Evolutionary conservation across 2,888 invertebrate species (phyloP).

Genomic region (Cantharis rustica): DNA sequence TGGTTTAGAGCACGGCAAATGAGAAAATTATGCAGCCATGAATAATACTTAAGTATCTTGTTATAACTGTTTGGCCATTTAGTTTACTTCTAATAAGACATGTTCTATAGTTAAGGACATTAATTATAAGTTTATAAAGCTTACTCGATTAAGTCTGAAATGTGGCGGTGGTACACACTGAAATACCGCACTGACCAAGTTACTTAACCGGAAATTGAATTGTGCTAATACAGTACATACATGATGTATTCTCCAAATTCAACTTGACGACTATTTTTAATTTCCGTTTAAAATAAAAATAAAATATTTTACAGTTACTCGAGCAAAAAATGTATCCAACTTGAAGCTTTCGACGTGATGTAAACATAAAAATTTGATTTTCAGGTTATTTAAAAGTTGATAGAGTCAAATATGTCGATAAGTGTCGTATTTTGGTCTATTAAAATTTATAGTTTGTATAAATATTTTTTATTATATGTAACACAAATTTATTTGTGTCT

Average conservation of each 20-base stretch:
- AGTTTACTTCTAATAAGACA: conserved; percentile 21
- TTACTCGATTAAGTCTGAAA: conserved; percentile 7
- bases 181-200: conserved; percentile 13
- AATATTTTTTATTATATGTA: neutral
- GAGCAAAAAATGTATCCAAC: neutral
- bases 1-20: conserved; percentile 17
- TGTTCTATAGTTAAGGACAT: conserved; percentile 25
- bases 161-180: neutral
- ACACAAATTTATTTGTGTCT: no score
- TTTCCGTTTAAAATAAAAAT: conserved; percentile 16
- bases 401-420: no score
- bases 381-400: neutral
- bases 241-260: conserved; percentile 7
- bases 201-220: conserved; percentile 21
- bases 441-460: no score
- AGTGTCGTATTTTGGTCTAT: neutral
- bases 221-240: conserved; percentile 2
- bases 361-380: neutral
- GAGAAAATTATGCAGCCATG: conserved; percentile 30
- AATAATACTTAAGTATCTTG: conserved; percentile 28
- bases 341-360: neutral
- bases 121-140: conserved; percentile 36
- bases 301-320: neutral
- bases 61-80: conserved; percentile 17
- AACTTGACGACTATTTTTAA: conserved; percentile 6